Evolutionary conservation across 1,140 invertebrate genomes (phyloP).

Genomic region (Stenopsyche tienmushanensis): DNA sequence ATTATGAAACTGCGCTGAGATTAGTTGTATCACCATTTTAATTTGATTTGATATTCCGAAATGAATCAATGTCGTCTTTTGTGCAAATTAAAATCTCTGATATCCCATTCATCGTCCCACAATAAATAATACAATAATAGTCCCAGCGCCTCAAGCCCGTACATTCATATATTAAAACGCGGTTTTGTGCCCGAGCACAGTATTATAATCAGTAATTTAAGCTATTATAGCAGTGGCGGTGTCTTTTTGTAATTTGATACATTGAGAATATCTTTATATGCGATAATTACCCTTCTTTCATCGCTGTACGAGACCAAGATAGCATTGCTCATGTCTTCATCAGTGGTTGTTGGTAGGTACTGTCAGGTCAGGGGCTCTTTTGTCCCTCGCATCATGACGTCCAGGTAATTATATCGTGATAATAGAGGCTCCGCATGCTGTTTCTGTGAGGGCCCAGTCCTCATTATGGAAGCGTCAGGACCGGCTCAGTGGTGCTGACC

Average conservation of each 20-base stretch:
- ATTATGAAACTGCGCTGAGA: too few species aligned
- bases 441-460: neutral
- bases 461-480: slow-evolving; percentile 1
- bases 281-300: slow-evolving; percentile 15
- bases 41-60: neutral
- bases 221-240: neutral
- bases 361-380: slow-evolving; percentile 6
- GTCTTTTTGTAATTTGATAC: slow-evolving; percentile 13
- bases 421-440: neutral
- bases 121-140: neutral
- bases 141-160: neutral
- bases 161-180: neutral
- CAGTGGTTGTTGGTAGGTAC: neutral
- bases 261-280: neutral
- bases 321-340: neutral
- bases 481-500: too few species aligned
- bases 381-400: slow-evolving; percentile 9
- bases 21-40: too few species aligned
- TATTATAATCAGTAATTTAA: neutral
- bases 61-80: neutral
- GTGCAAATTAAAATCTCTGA: neutral
- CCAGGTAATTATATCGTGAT: slow-evolving; percentile 20
- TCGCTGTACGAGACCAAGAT: neutral
- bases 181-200: neutral
- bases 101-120: neutral